These are phyloP conservation scores for Pseudolaguvia tuberculata DNA, from an alignment of 2,113 vertebrate species.

Conservation along the genomic window DNA sequence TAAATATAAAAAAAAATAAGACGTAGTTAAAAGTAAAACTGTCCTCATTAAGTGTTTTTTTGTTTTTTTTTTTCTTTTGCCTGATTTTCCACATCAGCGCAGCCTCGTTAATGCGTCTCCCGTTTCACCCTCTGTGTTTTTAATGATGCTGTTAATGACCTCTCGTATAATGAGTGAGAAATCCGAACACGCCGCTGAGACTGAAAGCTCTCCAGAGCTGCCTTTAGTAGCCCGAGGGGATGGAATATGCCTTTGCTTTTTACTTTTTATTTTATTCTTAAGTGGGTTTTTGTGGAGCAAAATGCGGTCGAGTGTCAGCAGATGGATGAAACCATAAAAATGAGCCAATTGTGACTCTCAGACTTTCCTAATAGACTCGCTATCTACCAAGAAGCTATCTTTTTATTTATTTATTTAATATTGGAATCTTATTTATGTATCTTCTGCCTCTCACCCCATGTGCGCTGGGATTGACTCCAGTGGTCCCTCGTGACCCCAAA, in stretches of 20 bases:
- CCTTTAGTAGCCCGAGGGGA: not conserved
- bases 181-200: not conserved
- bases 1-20: not conserved
- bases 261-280: not conserved
- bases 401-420: no score
- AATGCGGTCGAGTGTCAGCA: not conserved
- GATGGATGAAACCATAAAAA: not conserved
- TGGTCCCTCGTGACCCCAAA: no score
- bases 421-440: no score
- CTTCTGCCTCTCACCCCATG: no score
- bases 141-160: slow-evolving; percentile 17
- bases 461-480: no score
- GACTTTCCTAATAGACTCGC: not conserved
- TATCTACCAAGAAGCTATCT: not conserved
- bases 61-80: no score
- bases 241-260: not conserved
- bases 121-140: slow-evolving; percentile 11
- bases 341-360: not conserved
- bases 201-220: not conserved
- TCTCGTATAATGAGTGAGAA: not conserved
- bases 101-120: not conserved
- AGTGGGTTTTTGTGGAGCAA: not conserved
- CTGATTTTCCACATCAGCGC: slow-evolving; percentile 11
- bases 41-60: not conserved
- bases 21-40: not conserved